Evolutionary conservation across 2,797 vertebrate genomes (phyloP), one percentile per base, ranked within the genome.

Genomic region (Tenualosa thibaudeaui): DNA sequence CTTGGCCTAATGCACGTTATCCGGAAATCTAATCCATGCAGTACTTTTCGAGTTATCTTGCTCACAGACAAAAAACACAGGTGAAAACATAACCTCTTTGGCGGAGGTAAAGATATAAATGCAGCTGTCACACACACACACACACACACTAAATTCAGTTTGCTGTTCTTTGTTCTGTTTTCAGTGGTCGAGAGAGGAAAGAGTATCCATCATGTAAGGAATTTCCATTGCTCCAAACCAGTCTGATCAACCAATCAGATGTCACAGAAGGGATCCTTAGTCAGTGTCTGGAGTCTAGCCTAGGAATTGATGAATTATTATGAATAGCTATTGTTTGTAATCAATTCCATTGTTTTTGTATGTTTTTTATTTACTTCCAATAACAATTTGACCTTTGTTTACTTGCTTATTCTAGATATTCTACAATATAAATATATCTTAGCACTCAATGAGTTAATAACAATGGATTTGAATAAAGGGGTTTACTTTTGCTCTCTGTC

Each of bases 131-230:
- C 9, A 26, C 5, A 62, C n/a, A 62, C 37, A 75, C 40, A 40
- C 37, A 43, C 37, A 6, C 37, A 75, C 4, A 40, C 37, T 75
- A 75, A 75, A 3, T 31, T 31, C 15, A 3, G 0, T 75, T 17
- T 40, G 13, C 17, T 17, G 50, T 51, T 75, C 31, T 75, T 5
- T 17, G 50, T 51, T 75, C 31, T 75, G 68, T 40, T 75, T 75
- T 75, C 37, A 75, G 68, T 75, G 68, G 68, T 37, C 37, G 17
- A 75, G 31, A 75, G 68, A 68, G 2, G 65, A 40, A 75, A 37
- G 68, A 5, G 15, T 43, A 17, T 75, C 68, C 17, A 75, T 75
- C 37, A 75, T 75, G 68, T 75, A 43, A 75, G 68, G 68, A 75
- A 31, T 9, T 24, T 10, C n/a, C 24, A 26, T 3, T 24, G n/a